Base-by-base conservation (phyloP, 2,888 invertebrate genomes). In the Drosophila lutescens region DNA sequence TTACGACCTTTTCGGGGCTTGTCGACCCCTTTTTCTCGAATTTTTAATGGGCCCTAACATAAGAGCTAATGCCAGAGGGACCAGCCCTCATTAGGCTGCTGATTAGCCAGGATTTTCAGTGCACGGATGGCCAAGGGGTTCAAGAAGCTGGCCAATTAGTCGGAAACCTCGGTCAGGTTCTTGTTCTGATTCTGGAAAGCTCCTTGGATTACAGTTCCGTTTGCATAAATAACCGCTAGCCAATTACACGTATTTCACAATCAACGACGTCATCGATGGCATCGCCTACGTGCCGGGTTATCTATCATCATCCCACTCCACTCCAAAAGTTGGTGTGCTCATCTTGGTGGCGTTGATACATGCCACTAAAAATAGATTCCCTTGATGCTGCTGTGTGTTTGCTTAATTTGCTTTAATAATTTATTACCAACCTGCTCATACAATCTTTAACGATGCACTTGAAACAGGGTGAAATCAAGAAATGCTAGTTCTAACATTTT, bases 351-450 rank as follows among this genome's bases (percentile, higher is more conserved):
- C 56, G 62, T 41, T 77, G 71, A 75, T 65, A 61, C 62, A 51
- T 38, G 51, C 51, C 7, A 47, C 77, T 84, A 80, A 54, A 78
- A 76, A 85, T 84, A 84, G 78, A 56, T 40, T 41, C 50, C 58
- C 17, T 54, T 43, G 55, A 36, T 65, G 53, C 43, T 43, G 61
- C 43, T 46, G 61, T 53, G 32, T 40, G 32, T 40, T 53, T 73
- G 60, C 38, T 78, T 65, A 56, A 65, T 56, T 58, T 61, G 66
- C 57, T 65, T 65, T 63, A 66, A 67, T 76, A 77, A 74, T 76
- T 63, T 77, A 84, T 77, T 67, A 38, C 79, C 73, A 71, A 41
- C 77, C 79, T 83, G 79, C 76, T 74, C 68, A 79, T 56, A 80
- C 58, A 80, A 74, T 60, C 65, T 77, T 72, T 65, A 66, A 49